A percentile compares a stretch with the other conserved stretches of the same genome.
Evolutionary conservation across 2,113 vertebrate species (phyloP).

Genomic region (Microtus montanus): DNA sequence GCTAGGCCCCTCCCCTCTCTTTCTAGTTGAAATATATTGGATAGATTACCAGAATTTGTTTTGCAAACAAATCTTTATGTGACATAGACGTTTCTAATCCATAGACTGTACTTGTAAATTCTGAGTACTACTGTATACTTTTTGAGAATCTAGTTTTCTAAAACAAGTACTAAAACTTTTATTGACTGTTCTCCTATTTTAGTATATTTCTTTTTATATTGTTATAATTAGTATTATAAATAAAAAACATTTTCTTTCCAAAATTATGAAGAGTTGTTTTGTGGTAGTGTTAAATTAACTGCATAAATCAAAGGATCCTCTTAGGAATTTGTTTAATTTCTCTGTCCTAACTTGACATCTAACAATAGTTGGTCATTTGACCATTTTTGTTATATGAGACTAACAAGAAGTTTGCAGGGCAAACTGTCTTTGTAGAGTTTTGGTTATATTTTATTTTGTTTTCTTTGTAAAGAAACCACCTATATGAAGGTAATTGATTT

Average conservation of each 20-base stretch:
- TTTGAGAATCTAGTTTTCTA: conserved; percentile 46
- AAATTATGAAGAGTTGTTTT: conserved; percentile 35
- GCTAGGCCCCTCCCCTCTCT: background rate
- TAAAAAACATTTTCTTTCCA: conserved; percentile 49
- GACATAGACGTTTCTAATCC: background rate
- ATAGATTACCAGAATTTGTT: background rate
- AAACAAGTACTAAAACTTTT: conserved; percentile 34
- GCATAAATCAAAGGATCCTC: background rate
- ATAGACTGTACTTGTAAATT: conserved; percentile 13
- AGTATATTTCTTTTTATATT: background rate
- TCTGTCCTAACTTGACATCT: background rate
- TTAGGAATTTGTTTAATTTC: conserved; percentile 27
- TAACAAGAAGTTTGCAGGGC: background rate
- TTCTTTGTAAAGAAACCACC: background rate
- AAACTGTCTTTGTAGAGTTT: background rate
- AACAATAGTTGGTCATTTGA: conserved; percentile 19
- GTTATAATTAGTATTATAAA: conserved; percentile 14
- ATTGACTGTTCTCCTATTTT: background rate
- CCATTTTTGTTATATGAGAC: conserved; percentile 31
- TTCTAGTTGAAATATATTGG: conserved; percentile 18
- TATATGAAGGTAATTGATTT: conserved; percentile 25
- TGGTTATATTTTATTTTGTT: conserved; percentile 41
- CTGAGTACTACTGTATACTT: background rate
- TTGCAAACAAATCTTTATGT: background rate
- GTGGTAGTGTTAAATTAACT: conserved; percentile 21